Base-by-base conservation (phyloP, 2,888 invertebrate genomes). In the Trichacis sp. region DNA sequence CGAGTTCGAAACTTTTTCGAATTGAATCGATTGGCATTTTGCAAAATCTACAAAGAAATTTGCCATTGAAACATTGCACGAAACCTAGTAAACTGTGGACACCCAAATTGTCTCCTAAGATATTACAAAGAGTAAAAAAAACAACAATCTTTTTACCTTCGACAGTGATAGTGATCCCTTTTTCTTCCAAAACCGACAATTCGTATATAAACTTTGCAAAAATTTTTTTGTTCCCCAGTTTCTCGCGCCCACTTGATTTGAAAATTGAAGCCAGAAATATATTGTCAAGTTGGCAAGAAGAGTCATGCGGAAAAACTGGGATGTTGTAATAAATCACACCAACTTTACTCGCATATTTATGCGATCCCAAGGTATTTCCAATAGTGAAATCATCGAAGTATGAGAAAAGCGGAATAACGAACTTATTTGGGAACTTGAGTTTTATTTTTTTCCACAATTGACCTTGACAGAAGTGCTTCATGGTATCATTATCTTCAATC, bases 81-180 rank as follows among this genome's bases (percentile, higher is more conserved):
- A 68, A 63, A 12, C 68, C 69, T 1, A 48, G 30, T 9, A 69
- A 29, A 19, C 52, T 30, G 45, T 70, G 66, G 4, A 70, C 48
- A 2, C 65, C 68, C 30, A 69, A 46, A 51, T 72, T 70, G 18
- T 72, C 70, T 8, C 65, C 70, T 11, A 67, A 15, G 38, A 72
- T 48, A 17, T 47, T 43, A 38, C 47, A 42, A 17, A 65, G 20
- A 15, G 58, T 58, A 55, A 64, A 68, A 36, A 55, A 47, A n/a
- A 61, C 12, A 4, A 2, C 12, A n/a, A 20, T 15, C 14, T 53
- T 47, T 42, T 46, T 19, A 5, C 36, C 36, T 15, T 46, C 18
- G 24, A 54, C 19, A 12, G 2, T 11, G 14, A 61, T 30, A 19
- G 8, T 2, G 14, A 61, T 5, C 3, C 55, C 51, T 8, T 55